Conservation (phyloP, 1,140 invertebrate genomes). For the Semibalanus balanoides region DNA sequence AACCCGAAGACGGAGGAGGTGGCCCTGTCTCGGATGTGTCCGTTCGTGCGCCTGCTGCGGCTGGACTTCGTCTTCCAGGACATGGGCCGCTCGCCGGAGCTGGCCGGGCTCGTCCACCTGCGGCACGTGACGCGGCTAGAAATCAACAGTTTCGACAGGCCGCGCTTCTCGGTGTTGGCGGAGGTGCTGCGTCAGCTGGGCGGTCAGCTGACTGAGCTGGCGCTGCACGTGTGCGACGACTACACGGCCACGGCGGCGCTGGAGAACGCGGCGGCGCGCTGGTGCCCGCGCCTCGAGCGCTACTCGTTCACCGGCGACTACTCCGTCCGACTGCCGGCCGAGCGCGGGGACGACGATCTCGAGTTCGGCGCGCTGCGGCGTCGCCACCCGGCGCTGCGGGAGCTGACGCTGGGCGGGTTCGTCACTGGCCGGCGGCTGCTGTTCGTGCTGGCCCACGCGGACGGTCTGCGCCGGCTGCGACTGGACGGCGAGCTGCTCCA, state of each 20-base stretch:
- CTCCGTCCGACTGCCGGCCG: not conserved
- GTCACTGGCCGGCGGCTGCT: slow-evolving; percentile 13
- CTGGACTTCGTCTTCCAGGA: slow-evolving; percentile 20
- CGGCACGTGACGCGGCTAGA: not conserved
- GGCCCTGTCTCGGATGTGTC: slow-evolving; percentile 13
- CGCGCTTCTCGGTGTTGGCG: not conserved
- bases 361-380: slow-evolving; percentile 14
- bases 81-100: slow-evolving; percentile 14
- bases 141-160: not conserved
- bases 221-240: not conserved
- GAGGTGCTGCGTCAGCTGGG: not conserved
- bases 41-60: slow-evolving; percentile 12
- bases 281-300: not conserved
- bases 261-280: not conserved
- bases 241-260: not conserved
- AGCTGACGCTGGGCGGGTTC: slow-evolving; percentile 13
- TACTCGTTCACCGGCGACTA: not conserved
- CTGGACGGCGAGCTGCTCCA: slow-evolving; percentile 18
- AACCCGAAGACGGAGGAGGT: slow-evolving; percentile 17
- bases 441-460: slow-evolving; percentile 12
- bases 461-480: slow-evolving; percentile 10
- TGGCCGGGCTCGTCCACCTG: not conserved
- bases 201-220: not conserved
- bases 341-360: slow-evolving; percentile 15
- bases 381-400: slow-evolving; percentile 12